Conservation (phyloP, 2,888 invertebrate genomes). For the Ganaspis brasiliensis region DNA sequence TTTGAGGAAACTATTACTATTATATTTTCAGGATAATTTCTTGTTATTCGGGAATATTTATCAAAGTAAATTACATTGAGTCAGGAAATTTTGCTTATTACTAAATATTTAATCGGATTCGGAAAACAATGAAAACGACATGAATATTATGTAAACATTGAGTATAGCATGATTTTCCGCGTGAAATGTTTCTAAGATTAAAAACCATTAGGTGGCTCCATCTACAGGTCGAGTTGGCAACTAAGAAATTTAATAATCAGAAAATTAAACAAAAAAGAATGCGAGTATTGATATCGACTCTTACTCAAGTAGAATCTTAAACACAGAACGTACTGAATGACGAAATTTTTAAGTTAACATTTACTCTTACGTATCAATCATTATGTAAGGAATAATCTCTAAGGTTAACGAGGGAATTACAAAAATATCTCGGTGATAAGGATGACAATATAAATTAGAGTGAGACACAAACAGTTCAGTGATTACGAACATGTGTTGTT, state of each 20-base stretch:
- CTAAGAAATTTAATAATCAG: slow-evolving; percentile 6
- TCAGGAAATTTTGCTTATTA: not conserved
- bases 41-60: slow-evolving; percentile 4
- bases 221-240: not conserved
- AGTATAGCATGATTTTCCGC: not conserved
- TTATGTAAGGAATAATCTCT: slow-evolving; percentile 33
- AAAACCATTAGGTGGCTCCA: slow-evolving; percentile 36
- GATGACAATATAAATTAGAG: slow-evolving; percentile 13
- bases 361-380: slow-evolving; percentile 19
- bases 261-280: not conserved
- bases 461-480: not conserved
- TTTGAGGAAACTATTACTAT: too few relatives aligned
- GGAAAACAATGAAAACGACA: not conserved
- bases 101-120: slow-evolving; percentile 36
- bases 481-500: not conserved
- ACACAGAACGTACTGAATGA: not conserved
- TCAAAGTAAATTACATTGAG: not conserved
- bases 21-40: not conserved
- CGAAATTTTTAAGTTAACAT: not conserved
- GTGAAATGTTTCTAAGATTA: not conserved
- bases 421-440: slow-evolving; percentile 1
- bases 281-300: not conserved
- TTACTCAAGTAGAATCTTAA: not conserved
- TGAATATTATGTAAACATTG: not conserved
- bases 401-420: slow-evolving; percentile 21